A percentile compares a stretch with the other conserved stretches of the same genome.
Evolutionary conservation across 2,888 invertebrate species (phyloP).

Genomic region (Eupeodes luniger): DNA sequence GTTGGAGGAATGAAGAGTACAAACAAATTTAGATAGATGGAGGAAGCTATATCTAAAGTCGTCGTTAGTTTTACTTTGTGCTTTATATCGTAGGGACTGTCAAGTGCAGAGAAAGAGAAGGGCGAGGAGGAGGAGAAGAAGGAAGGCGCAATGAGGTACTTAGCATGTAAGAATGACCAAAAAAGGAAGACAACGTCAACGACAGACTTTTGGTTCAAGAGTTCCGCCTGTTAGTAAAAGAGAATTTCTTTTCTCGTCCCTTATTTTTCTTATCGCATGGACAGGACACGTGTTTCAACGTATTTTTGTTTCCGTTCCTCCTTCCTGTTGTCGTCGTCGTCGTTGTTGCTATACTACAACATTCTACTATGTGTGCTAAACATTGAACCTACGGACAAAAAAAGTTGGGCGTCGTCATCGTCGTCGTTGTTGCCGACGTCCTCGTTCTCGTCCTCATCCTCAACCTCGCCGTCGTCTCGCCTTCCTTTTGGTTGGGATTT

Average conservation of each 20-base stretch:
- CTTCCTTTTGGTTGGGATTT: background rate
- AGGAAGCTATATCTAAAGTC: background rate
- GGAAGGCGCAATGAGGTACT: slow-evolving; percentile 65
- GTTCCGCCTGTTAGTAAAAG: slow-evolving; percentile 39
- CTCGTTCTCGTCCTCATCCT: background rate
- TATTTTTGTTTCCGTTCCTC: slow-evolving; percentile 32
- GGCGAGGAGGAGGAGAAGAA: too few species aligned
- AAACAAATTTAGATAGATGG: background rate
- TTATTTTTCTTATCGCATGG: background rate
- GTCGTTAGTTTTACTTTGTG: slow-evolving; percentile 37
- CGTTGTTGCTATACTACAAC: background rate
- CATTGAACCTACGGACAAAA: slow-evolving; percentile 35
- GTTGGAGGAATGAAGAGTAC: background rate
- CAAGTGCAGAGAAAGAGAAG: slow-evolving; percentile 48
- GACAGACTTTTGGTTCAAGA: slow-evolving; percentile 36
- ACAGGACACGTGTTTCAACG: slow-evolving; percentile 64
- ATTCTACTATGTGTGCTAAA: slow-evolving; percentile 4
- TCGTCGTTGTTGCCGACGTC: background rate
- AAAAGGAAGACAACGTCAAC: slow-evolving; percentile 61
- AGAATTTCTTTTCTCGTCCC: slow-evolving; percentile 36
- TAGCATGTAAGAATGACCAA: slow-evolving; percentile 57
- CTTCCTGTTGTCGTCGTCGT: slow-evolving; percentile 3
- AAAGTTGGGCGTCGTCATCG: slow-evolving; percentile 56
- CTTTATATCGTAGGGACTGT: slow-evolving; percentile 46
- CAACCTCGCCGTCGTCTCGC: background rate